Evolutionary conservation across 2,797 vertebrate species (phyloP), one percentile per base, ranked within the genome.

Genomic region (Myripristis murdjan): DNA sequence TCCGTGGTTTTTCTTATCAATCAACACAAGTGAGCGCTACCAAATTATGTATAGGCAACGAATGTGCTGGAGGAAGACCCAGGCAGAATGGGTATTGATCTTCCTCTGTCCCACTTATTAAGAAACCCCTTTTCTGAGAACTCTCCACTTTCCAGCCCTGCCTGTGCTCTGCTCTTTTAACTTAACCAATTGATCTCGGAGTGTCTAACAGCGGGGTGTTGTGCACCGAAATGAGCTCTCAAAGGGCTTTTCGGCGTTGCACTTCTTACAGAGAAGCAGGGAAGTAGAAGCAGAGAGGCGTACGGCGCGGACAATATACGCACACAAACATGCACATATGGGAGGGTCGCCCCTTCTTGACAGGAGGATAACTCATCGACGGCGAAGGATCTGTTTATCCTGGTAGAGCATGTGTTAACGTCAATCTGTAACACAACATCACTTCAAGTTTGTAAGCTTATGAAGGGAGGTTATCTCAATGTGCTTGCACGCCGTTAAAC

Each of bases 11-110:
- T 58, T 47, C n/a, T 60, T 49, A 46, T 80, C 64, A 63, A 58
- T 83, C 61, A 64, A 60, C 12, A 26, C 12, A 31, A 23, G 14
- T 59, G 35, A 0, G 62, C 37, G 46, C 22, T 15, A 46, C 24
- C 49, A 49, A 67, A 68, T 48, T 26, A 68, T 57, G 39, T 48
- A 62, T 47, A 51, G 35, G 35, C 73, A 73, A 70, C 70, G 39
- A 46, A 49, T 51, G 58, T 64, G 62, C 48, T 73, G 18, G 49
- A 64, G 46, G 57, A 39, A 54, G 51, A 47, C 31, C 56, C 44
- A 64, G 47, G 37, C 48, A 43, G 6, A 49, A 20, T 28, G 11
- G 48, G 1, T 67, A 74, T 77, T 54, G 52, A 65, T 80, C 73
- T 33, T 18, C 61, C 31, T 56, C 37, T 22, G 44, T 57, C 39